Evolutionary conservation across 2,888 invertebrate genomes (phyloP), one percentile per base, ranked within the genome.

Genomic region (Amphipoea lucens): DNA sequence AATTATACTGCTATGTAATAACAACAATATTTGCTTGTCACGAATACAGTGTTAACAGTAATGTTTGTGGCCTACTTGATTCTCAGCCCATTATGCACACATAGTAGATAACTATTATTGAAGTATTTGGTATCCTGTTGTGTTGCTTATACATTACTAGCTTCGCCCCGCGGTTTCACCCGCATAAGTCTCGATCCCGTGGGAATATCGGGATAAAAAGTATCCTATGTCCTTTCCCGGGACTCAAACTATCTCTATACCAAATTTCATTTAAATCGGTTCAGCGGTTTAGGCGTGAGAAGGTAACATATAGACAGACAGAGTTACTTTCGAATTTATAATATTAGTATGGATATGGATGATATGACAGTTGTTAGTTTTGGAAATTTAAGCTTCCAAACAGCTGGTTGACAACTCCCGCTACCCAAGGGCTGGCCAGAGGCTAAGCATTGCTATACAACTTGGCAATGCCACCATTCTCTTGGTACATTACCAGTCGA

Each of bases 11-110:
- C 14, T 51, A 4, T 76, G 40, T 62, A 65, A 40, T 11, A 29
- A n/a, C n/a, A 29, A 48, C 14, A 48, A 76, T 68, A 65, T 51
- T 60, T 81, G 78, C 40, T 65, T 65, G 57, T 68, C 54, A 54
- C 40, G 17, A 67, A 20, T 54, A 67, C 51, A 54, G 4, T 76
- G 12, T n/a, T 54, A 40, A 70, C 40, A 69, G 23, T 69, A 60
- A 69, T 69, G 12, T 84, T 60, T 36, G 65, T 78, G 78, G 57
- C 78, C 84, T 78, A 81, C 69, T 84, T 81, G 84, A 70, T 60
- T 84, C 42, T 42, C 60, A 69, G 66, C n/a, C 51, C 79, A 60
- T n/a, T 68, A 45, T 29, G 40, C 40, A 57, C 54, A 36, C 62
- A 48, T 45, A 42, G 54, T n/a, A 40, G 29, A 78, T 83, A 83